Percentiles rank a stretch among this genome's conserved stretches.
Evolutionary conservation across 2,113 vertebrate species (phyloP).

Genomic region (Callopanchax toddi): DNA sequence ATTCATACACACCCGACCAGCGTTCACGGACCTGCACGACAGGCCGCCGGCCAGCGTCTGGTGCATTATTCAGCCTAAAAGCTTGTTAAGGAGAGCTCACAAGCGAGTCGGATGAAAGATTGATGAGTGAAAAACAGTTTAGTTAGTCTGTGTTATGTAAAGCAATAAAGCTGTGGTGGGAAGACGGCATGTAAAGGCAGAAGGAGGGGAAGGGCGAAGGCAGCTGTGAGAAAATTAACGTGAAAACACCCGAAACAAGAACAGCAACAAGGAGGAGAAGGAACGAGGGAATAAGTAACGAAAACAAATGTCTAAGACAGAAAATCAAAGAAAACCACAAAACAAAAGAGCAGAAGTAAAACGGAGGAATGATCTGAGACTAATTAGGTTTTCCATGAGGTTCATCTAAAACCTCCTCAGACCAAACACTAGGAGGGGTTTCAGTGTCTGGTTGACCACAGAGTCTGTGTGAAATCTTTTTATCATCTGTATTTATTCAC

Average conservation of each 20-base stretch:
- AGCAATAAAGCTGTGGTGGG: slow-evolving; percentile 48
- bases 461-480: too few species aligned
- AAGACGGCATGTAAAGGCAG: slow-evolving; percentile 22
- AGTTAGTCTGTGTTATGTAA: slow-evolving; percentile 62
- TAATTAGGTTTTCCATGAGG: too few species aligned
- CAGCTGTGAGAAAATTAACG: neutral
- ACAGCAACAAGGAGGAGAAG: neutral
- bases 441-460: too few species aligned
- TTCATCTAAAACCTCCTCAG: too few species aligned
- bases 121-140: slow-evolving; percentile 64
- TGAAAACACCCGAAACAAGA: neutral
- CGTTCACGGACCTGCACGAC: slow-evolving; percentile 5
- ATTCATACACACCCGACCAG: slow-evolving; percentile 6
- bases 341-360: neutral
- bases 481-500: too few species aligned
- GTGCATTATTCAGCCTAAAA: slow-evolving; percentile 75
- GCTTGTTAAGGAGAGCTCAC: slow-evolving; percentile 63
- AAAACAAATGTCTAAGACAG: neutral
- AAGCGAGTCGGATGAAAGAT: slow-evolving; percentile 57
- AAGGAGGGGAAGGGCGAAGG: neutral
- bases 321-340: slow-evolving; percentile 7
- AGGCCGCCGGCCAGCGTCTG: slow-evolving; percentile 13
- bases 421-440: too few species aligned
- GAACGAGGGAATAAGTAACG: neutral
- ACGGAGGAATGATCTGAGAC: too few species aligned